Percentiles rank a stretch among this genome's conserved stretches.
Evolutionary conservation across 2,113 vertebrate genomes (phyloP).

Genomic region (Heterotis niloticus): DNA sequence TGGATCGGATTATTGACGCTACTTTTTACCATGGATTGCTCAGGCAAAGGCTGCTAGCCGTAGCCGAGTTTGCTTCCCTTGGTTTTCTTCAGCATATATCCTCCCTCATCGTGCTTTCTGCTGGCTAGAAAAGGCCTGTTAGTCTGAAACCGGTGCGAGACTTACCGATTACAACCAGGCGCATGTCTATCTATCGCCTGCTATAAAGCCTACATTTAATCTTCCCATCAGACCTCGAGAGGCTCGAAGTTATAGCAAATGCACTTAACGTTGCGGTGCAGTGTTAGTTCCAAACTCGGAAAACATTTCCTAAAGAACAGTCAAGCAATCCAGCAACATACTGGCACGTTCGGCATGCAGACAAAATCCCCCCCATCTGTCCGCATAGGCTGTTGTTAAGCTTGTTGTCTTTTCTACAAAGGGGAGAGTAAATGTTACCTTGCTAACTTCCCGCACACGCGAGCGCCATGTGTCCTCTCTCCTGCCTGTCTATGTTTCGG

Average conservation of each 20-base stretch:
- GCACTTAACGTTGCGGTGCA: constrained; percentile 24
- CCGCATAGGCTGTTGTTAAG: constrained; percentile 19
- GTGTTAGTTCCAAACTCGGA: constrained; percentile 10
- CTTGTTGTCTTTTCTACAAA: neutral
- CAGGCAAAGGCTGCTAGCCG: neutral
- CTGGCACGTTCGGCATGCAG: neutral
- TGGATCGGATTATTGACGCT: neutral
- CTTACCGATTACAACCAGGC: neutral
- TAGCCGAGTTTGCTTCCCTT: neutral
- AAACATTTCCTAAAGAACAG: neutral
- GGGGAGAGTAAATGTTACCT: constrained; percentile 17
- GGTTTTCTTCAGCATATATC: neutral
- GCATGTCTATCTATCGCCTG: neutral
- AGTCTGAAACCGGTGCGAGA: neutral
- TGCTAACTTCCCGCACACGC: constrained; percentile 22
- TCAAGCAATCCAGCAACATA: constrained; percentile 15
- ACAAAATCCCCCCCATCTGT: neutral
- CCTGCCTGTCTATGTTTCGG: constrained; percentile 11
- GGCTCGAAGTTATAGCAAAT: neutral
- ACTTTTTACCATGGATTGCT: constrained; percentile 4
- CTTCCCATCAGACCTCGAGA: constrained; percentile 1
- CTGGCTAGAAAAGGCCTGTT: neutral
- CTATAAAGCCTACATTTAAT: neutral
- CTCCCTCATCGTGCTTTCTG: neutral
- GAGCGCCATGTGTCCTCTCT: constrained; percentile 24